Percentiles rank a stretch among this genome's conserved stretches.
phyloP scores from a whole-genome alignment of 2,888 invertebrate genomes.

The Syrphus vitripennis region DNA sequence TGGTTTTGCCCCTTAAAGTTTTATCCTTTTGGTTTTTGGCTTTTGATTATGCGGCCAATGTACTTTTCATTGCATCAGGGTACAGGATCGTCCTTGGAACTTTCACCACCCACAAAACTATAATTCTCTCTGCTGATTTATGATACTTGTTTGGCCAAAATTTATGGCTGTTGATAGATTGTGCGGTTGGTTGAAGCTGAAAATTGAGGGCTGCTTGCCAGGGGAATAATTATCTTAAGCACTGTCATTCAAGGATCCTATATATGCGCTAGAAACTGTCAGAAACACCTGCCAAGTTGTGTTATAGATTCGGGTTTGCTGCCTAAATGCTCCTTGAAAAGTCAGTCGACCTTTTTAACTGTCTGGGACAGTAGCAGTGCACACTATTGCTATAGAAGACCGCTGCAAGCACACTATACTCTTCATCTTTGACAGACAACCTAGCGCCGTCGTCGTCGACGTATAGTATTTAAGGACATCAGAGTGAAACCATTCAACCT shows the following conservation, averaged over 20 bases:
- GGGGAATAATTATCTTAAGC: slow-evolving; percentile 60
- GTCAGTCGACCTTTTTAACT: slow-evolving; percentile 25
- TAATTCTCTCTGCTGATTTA: slow-evolving; percentile 45
- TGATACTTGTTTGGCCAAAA: slow-evolving; percentile 25
- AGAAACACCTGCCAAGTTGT: slow-evolving; percentile 63
- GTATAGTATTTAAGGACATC: not conserved
- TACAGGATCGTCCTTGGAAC: slow-evolving; percentile 7
- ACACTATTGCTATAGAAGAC: not conserved
- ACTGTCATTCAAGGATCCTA: slow-evolving; percentile 40
- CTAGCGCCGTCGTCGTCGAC: not conserved
- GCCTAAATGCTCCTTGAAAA: not conserved
- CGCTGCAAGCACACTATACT: slow-evolving; percentile 32
- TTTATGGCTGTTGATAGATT: slow-evolving; percentile 41
- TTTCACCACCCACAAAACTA: slow-evolving; percentile 12
- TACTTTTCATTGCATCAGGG: slow-evolving; percentile 49
- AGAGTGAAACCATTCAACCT: slow-evolving; percentile 10
- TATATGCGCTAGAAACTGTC: slow-evolving; percentile 40
- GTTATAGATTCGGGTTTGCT: not conserved
- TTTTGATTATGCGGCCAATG: slow-evolving; percentile 68
- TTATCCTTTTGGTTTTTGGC: slow-evolving; percentile 52
- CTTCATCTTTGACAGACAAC: slow-evolving; percentile 47
- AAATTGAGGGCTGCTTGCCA: slow-evolving; percentile 54
- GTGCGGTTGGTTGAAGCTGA: slow-evolving; percentile 26
- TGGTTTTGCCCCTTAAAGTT: not conserved
- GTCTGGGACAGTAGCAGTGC: slow-evolving; percentile 25